phyloP scores from a whole-genome alignment of 2,113 vertebrate genomes.

The Gymnogyps californianus region DNA sequence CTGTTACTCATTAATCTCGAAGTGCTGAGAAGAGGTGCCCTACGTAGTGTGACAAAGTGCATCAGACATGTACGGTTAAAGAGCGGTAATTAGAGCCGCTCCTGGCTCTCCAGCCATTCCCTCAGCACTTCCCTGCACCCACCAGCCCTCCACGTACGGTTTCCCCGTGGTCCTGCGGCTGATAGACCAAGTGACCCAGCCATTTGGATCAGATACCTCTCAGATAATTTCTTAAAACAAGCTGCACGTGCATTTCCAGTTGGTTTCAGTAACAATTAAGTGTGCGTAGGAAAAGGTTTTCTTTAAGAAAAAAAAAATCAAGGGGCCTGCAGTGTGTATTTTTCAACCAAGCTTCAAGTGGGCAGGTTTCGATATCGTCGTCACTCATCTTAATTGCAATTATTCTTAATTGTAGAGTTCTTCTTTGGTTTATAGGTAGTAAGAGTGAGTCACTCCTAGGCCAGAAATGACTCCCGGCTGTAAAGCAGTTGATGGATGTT shows the following conservation, averaged over 20 bases:
- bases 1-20: neutral
- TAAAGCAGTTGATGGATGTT: neutral
- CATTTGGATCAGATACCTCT: neutral
- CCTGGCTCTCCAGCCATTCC: neutral
- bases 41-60: neutral
- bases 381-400: neutral
- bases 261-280: neutral
- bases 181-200: neutral
- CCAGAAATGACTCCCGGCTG: neutral
- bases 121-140: neutral
- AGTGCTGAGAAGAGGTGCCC: neutral
- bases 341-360: neutral
- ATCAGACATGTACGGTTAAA: neutral
- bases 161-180: neutral
- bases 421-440: neutral
- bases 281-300: neutral
- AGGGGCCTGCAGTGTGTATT: neutral
- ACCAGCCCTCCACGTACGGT: neutral
- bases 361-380: neutral
- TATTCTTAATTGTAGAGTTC: neutral
- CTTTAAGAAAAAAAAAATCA: neutral
- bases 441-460: neutral
- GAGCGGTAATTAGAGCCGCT: neutral
- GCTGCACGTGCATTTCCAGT: neutral
- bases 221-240: neutral